phyloP scores from a whole-genome alignment of 2,888 invertebrate species.

The Apotomis capreana region DNA sequence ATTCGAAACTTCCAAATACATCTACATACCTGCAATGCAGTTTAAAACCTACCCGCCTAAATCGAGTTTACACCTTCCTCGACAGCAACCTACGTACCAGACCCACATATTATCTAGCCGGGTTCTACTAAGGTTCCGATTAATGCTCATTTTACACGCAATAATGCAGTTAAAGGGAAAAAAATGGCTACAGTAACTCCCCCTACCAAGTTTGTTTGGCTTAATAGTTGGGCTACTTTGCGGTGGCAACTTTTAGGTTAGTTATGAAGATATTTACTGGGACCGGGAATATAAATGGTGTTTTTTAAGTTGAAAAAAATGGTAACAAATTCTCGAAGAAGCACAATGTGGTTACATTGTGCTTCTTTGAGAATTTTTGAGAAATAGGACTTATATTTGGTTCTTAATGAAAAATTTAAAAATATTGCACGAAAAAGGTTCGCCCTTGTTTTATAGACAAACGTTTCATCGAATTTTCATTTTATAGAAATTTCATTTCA shows the following conservation, averaged over 20 bases:
- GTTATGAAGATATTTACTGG: constrained; percentile 16
- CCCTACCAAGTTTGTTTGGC: constrained; percentile 35
- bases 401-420: no score
- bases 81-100: constrained; percentile 8
- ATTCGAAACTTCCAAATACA: constrained; percentile 20
- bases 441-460: no score
- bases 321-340: no score
- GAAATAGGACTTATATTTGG: no score
- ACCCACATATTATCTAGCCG: constrained; percentile 31
- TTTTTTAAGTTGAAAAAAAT: neutral
- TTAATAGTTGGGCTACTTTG: constrained; percentile 43
- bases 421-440: no score
- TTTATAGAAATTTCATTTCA: no score
- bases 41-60: constrained; percentile 48
- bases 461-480: no score
- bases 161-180: constrained; percentile 66
- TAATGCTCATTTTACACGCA: constrained; percentile 71
- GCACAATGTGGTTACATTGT: no score
- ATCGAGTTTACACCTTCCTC: constrained; percentile 20
- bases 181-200: constrained; percentile 45
- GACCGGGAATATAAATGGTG: neutral
- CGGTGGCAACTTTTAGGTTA: constrained; percentile 32
- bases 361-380: no score
- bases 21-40: constrained; percentile 63
- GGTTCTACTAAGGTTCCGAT: constrained; percentile 52